Conservation (phyloP, 2,797 vertebrate species). For the Momotus momota region DNA sequence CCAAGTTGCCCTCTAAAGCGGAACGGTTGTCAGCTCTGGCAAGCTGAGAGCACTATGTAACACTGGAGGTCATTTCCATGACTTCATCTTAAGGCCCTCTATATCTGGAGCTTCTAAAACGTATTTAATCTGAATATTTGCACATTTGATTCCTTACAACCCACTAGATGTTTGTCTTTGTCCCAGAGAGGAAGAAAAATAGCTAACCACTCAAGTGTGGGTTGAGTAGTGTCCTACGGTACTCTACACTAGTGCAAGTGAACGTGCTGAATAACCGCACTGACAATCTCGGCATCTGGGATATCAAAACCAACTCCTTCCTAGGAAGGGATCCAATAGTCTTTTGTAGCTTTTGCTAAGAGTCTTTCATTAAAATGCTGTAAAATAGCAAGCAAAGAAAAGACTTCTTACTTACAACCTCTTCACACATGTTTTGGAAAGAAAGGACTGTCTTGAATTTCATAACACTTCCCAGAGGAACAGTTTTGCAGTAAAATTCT, state of each 20-base stretch:
- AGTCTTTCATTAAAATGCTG: background rate
- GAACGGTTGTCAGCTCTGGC: background rate
- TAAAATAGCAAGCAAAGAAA: background rate
- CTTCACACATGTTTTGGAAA: fast-evolving
- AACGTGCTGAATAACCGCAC: background rate
- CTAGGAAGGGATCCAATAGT: background rate
- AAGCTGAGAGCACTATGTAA: background rate
- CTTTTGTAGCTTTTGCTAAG: background rate
- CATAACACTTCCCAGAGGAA: background rate
- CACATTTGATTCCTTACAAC: background rate
- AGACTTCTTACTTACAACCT: background rate
- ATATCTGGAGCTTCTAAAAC: background rate
- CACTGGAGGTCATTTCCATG: background rate
- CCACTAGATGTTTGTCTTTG: background rate
- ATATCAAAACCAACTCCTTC: background rate
- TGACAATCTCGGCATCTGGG: background rate
- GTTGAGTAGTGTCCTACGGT: background rate
- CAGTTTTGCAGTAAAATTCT: background rate
- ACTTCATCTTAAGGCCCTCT: background rate
- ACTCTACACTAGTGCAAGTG: background rate
- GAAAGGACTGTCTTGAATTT: background rate
- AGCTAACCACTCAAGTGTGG: background rate
- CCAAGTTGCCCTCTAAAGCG: background rate
- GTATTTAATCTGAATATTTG: background rate
- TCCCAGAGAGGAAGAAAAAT: background rate